These are phyloP conservation scores for Nothura maculosa DNA, from an alignment of 2,797 vertebrate species.

Conservation along the genomic window DNA sequence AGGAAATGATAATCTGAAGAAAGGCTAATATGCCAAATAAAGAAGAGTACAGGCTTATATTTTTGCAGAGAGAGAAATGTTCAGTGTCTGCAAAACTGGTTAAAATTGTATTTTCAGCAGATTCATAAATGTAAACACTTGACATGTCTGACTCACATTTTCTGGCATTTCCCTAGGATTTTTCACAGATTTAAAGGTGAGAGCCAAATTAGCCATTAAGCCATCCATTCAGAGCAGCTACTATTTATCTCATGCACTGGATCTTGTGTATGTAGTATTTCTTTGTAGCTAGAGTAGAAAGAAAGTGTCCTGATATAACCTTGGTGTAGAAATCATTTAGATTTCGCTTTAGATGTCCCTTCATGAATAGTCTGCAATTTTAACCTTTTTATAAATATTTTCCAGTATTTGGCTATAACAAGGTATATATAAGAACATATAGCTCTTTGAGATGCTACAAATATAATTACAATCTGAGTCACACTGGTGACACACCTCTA, in stretches of 20 bases:
- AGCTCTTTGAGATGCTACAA: not conserved
- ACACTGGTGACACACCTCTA: not conserved
- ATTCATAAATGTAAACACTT: not conserved
- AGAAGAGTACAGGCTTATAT: not conserved
- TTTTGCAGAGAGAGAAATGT: not conserved
- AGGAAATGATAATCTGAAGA: not conserved
- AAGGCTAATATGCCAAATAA: not conserved
- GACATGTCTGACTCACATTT: not conserved
- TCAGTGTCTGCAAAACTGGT: not conserved
- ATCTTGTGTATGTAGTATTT: not conserved
- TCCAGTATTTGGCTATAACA: not conserved
- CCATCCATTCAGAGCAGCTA: not conserved
- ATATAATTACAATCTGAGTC: not conserved
- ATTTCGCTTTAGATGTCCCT: not conserved
- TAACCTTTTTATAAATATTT: not conserved
- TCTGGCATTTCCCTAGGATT: conserved; percentile 4
- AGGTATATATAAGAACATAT: fast-evolving
- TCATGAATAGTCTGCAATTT: not conserved
- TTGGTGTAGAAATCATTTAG: not conserved
- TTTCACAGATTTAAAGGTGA: not conserved
- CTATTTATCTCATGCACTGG: not conserved
- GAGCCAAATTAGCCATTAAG: conserved; percentile 27
- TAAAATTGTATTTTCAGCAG: conserved; percentile 21
- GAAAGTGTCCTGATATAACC: conserved; percentile 2
- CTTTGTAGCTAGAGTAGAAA: not conserved